A percentile compares a stretch with the other conserved stretches of the same genome.
Conservation (phyloP, 2,797 vertebrate species). For the Myotis planiceps region DNA sequence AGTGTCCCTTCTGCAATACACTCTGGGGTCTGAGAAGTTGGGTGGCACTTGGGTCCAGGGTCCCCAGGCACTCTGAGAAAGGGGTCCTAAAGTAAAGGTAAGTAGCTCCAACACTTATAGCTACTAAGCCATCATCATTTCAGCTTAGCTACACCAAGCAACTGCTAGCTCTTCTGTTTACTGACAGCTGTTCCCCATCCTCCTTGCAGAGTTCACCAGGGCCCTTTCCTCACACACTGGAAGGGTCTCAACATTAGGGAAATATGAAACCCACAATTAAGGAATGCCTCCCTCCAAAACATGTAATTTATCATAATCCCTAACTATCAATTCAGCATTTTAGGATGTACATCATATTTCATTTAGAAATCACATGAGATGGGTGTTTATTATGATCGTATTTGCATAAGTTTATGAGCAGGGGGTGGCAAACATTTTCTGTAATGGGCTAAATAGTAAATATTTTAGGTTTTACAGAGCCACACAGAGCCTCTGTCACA, state of each 20-base stretch:
- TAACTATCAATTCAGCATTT: background rate
- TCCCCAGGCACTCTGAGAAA: background rate
- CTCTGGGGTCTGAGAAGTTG: background rate
- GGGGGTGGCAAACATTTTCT: background rate
- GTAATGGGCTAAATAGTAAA: background rate
- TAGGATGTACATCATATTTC: background rate
- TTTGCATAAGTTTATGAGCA: background rate
- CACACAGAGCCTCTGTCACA: background rate
- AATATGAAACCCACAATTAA: constrained; percentile 3
- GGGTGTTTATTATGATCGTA: background rate
- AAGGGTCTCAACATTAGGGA: background rate
- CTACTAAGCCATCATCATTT: background rate
- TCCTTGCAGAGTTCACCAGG: background rate
- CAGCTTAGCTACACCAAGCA: background rate
- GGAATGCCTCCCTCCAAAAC: background rate
- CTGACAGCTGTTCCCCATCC: background rate
- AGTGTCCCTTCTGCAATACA: background rate
- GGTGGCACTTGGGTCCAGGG: background rate
- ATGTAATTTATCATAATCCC: background rate
- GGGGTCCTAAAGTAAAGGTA: background rate
- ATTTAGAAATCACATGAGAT: background rate
- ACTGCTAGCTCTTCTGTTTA: background rate
- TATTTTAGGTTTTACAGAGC: background rate
- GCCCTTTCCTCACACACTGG: background rate
- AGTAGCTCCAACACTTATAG: background rate